Evolutionary conservation across 2,888 invertebrate genomes (phyloP).

Genomic region (Pollenia amentaria): DNA sequence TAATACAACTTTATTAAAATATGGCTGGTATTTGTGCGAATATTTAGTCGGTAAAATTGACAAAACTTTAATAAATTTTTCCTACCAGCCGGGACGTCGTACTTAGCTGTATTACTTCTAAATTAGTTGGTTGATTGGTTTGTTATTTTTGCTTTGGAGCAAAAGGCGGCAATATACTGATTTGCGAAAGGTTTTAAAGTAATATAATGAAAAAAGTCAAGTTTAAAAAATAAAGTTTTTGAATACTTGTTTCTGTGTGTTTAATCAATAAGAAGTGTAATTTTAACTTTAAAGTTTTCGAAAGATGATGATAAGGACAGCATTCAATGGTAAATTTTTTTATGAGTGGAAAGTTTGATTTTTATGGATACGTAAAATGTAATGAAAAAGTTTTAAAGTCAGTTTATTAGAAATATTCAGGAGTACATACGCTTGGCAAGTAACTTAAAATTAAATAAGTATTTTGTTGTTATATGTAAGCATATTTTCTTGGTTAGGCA

Average conservation of each 20-base stretch:
- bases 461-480: no score
- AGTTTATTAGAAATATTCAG: no score
- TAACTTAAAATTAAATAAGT: no score
- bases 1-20: conserved; percentile 67
- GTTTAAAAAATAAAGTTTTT: conserved; percentile 9
- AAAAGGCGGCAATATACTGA: conserved; percentile 18
- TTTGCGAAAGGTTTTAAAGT: conserved; percentile 34
- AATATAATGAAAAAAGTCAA: neutral
- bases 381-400: neutral
- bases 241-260: conserved; percentile 3
- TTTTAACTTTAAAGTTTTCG: conserved; percentile 28
- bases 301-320: conserved; percentile 20
- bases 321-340: conserved; percentile 9
- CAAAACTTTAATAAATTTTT: conserved; percentile 47
- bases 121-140: conserved; percentile 57
- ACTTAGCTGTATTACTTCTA: conserved; percentile 51
- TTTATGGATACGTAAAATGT: neutral
- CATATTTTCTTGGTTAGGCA: no score
- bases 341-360: neutral
- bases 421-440: no score
- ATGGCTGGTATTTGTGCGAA: conserved; percentile 43
- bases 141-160: neutral
- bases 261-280: conserved; percentile 48
- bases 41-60: conserved; percentile 26
- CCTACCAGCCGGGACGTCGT: neutral